Conservation (phyloP, 2,113 vertebrate species). For the Anseranas semipalmata region DNA sequence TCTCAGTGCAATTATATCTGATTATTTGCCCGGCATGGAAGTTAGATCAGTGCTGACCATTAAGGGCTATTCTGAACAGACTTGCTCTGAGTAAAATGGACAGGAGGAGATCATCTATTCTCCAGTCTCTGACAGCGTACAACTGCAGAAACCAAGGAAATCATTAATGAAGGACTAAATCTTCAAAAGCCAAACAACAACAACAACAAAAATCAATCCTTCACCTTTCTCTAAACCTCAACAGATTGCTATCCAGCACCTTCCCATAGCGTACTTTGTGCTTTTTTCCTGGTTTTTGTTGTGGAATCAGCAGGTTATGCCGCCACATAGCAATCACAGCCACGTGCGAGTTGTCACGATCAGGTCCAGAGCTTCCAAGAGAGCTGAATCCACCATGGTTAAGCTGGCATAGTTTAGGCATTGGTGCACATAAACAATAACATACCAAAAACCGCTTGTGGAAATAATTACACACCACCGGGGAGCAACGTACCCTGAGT, state of each 20-base stretch:
- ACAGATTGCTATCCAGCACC: neutral
- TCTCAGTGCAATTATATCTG: constrained; percentile 19
- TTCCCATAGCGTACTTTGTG: neutral
- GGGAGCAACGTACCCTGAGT: neutral
- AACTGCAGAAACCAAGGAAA: neutral
- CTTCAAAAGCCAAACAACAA: neutral
- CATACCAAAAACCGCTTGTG: neutral
- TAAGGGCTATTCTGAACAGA: neutral
- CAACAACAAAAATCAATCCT: neutral
- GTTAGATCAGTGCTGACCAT: neutral
- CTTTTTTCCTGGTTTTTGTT: neutral
- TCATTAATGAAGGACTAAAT: neutral
- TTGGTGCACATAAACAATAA: neutral
- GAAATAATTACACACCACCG: neutral
- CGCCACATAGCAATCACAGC: rapidly evolving
- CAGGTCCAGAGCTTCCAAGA: neutral
- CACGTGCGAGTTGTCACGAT: neutral
- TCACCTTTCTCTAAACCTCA: neutral
- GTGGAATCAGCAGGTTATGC: neutral
- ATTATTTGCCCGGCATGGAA: constrained; percentile 19
- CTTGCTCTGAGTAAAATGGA: neutral
- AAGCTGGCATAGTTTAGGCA: neutral
- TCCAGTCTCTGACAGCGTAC: neutral
- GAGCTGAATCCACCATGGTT: neutral
- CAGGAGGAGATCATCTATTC: neutral